These are phyloP conservation scores for Myzus persicae DNA, from an alignment of 1,140 invertebrate species.

Conservation along the genomic window DNA sequence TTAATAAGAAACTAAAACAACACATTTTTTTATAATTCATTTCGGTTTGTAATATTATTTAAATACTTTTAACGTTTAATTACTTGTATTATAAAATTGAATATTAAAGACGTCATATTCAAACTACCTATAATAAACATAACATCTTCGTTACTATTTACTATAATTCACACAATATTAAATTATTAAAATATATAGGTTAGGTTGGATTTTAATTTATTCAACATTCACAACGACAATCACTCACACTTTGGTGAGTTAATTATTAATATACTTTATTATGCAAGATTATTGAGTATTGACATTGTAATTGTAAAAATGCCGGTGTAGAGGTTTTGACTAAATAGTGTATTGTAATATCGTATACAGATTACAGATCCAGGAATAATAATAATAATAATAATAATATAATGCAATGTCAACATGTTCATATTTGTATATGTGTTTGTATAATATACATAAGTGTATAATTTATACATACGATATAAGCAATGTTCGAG, in stretches of 20 bases:
- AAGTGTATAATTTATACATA: background rate
- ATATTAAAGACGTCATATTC: too few relatives aligned
- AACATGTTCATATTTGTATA: background rate
- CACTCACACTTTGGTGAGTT: background rate
- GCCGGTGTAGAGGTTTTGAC: background rate
- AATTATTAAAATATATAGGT: background rate
- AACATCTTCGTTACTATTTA: background rate
- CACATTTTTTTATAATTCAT: too few relatives aligned
- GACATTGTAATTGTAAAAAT: constrained; percentile 15
- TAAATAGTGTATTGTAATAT: background rate
- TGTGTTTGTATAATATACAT: background rate
- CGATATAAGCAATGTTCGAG: background rate
- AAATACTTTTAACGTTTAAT: too few relatives aligned
- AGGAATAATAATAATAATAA: background rate
- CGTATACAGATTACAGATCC: background rate
- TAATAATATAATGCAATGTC: constrained; percentile 21
- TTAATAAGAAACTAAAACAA: too few relatives aligned
- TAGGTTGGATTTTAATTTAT: background rate
- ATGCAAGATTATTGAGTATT: background rate
- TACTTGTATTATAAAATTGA: too few relatives aligned
- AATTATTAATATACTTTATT: background rate
- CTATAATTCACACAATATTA: background rate
- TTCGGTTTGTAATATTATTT: too few relatives aligned
- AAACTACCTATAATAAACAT: background rate
- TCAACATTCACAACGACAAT: background rate